Base-by-base conservation (phyloP, 2,888 invertebrate species). In the Drosophila rubida region DNA sequence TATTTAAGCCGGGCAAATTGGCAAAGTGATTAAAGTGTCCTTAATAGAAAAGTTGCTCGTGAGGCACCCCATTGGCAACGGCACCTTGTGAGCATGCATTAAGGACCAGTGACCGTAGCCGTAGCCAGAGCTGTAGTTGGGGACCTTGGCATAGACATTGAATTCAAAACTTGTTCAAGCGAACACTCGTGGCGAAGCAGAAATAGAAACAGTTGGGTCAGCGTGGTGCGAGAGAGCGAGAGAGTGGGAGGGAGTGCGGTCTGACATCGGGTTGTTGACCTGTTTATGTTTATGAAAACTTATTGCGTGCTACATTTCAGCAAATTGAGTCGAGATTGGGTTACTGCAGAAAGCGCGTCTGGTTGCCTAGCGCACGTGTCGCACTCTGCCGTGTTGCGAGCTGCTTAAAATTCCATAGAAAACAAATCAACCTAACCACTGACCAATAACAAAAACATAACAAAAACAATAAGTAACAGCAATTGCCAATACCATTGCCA, bases 111-210 rank as follows among this genome's bases (percentile, higher is more conserved):
- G 66, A 61, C 61, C 60, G 35, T 37, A 46, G 39, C 19, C 39
- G 35, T 23, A 41, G 6, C 6, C 11, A 6, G 9, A 30, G 30
- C 30, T 5, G 22, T 23, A 1, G 23, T 1, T 23, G 23, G 13
- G 58, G 72, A 80, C 80, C 80, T 80, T 80, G 84, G 73, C 80
- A 73, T 35, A 80, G 69, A 78, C 75, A 80, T 69, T 80, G 67
- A 79, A 79, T 58, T 70, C 61, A 68, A 77, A 70, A 68, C 62
- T 57, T 74, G 45, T 25, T 11, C 44, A 57, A 23, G 48, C 41
- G 32, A 25, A 32, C n/a, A 22, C 39, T 37, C 35, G 3, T 37
- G 13, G 13, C 1, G 11, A 2, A 11, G 30, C 2, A 51, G 35
- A 50, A 46, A 22, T 27, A 27, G 23, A 30, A 41, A 27, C 14